Evolutionary conservation across 2,113 vertebrate genomes (phyloP).

Genomic region (Variabilichromis moorii): DNA sequence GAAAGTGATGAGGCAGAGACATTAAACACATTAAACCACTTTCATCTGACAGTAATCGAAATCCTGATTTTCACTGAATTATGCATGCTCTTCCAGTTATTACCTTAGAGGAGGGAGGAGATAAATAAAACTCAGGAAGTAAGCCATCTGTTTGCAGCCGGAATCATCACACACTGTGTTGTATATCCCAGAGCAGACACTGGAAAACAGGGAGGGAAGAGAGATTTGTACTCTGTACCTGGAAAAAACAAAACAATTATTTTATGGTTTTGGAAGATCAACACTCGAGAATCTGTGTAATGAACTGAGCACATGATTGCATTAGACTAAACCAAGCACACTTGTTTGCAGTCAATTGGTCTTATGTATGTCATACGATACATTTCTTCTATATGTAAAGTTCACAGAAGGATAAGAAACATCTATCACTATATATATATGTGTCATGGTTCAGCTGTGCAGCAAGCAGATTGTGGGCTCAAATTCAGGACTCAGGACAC

Average conservation of each 20-base stretch:
- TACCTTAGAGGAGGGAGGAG: conserved; percentile 5
- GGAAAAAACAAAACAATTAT: not conserved
- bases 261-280: not conserved
- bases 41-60: conserved; percentile 28
- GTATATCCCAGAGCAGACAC: not conserved
- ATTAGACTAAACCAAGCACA: not conserved
- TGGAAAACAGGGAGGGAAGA: not conserved
- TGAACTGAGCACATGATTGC: not conserved
- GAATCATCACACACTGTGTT: not conserved
- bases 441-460: not conserved
- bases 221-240: not conserved
- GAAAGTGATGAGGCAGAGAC: not conserved
- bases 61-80: conserved; percentile 23
- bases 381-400: not conserved
- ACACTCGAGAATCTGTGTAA: not conserved
- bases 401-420: not conserved
- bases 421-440: not conserved
- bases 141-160: not conserved
- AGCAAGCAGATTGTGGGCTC: not conserved
- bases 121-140: conserved; percentile 9
- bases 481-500: not conserved
- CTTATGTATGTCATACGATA: not conserved
- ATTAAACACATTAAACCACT: conserved; percentile 15
- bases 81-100: conserved; percentile 20
- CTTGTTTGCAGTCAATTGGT: not conserved